Evolutionary conservation across 1,140 invertebrate species (phyloP).

Genomic region (Hesperophylax magnus): DNA sequence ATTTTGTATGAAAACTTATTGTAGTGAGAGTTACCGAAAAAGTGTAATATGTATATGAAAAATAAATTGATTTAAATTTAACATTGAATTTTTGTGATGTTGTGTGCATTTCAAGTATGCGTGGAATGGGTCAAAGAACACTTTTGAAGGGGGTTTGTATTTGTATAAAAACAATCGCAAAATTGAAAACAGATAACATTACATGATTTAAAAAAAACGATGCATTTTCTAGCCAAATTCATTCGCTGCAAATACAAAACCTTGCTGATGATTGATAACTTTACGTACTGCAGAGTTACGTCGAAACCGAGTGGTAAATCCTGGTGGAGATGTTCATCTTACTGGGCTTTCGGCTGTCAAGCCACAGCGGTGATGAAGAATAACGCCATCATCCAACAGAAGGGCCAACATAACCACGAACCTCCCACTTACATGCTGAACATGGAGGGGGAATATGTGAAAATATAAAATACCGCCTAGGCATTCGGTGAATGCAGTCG

Average conservation of each 20-base stretch:
- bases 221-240: constrained; percentile 15
- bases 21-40: too few species aligned
- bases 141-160: too few species aligned
- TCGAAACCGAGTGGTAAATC: not conserved
- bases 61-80: too few species aligned
- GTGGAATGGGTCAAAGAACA: too few species aligned
- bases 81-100: too few species aligned
- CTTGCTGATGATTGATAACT: constrained; percentile 26
- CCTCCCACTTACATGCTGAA: constrained; percentile 18
- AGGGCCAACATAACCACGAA: constrained; percentile 28
- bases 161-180: too few species aligned
- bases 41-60: too few species aligned
- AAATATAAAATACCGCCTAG: not conserved
- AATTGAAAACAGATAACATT: too few species aligned
- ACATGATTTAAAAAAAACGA: not conserved
- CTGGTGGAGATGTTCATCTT: constrained; percentile 36
- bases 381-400: constrained; percentile 5
- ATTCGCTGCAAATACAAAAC: not conserved
- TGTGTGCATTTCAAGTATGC: too few species aligned
- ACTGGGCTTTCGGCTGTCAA: constrained; percentile 5
- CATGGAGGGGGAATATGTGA: constrained; percentile 8
- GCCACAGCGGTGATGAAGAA: constrained; percentile 2
- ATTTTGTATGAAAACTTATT: too few species aligned
- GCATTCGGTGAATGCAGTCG: too few species aligned
- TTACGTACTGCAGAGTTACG: constrained; percentile 12